These are phyloP conservation scores for Diadophis punctatus DNA, from an alignment of 2,113 vertebrate species.

Conservation along the genomic window DNA sequence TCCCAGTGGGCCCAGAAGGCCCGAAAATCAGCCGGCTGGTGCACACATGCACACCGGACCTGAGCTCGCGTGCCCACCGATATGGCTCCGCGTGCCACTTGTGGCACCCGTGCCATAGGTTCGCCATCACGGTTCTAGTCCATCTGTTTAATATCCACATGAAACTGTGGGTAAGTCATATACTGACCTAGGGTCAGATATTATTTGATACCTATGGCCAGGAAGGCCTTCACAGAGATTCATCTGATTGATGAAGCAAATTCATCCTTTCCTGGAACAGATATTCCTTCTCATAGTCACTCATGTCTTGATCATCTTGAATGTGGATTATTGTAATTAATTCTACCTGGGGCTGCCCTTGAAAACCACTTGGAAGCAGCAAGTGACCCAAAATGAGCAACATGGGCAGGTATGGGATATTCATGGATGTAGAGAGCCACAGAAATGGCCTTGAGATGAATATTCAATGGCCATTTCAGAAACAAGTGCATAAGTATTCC, in stretches of 20 bases:
- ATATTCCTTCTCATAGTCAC: neutral
- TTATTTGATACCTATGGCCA: neutral
- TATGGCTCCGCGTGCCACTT: too few species aligned
- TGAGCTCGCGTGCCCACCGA: too few species aligned
- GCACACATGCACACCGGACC: too few species aligned
- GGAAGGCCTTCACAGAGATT: neutral
- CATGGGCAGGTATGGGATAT: neutral
- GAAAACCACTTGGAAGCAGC: neutral
- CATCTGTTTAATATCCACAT: neutral
- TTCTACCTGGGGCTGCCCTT: neutral
- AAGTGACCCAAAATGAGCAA: neutral
- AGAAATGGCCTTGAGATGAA: neutral
- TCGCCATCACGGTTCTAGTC: too few species aligned
- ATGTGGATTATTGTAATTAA: neutral
- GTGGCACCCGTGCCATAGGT: too few species aligned
- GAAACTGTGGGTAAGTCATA: neutral
- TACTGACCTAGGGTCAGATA: neutral
- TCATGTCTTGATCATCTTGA: neutral
- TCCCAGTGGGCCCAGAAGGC: too few species aligned
- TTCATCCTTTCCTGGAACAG: neutral
- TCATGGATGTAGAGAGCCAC: neutral
- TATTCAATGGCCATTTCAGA: neutral
- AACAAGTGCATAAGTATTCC: neutral
- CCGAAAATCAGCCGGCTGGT: too few species aligned
- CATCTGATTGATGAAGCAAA: neutral